phyloP scores from a whole-genome alignment of 2,888 invertebrate genomes.

The Sclerodermus sp. region DNA sequence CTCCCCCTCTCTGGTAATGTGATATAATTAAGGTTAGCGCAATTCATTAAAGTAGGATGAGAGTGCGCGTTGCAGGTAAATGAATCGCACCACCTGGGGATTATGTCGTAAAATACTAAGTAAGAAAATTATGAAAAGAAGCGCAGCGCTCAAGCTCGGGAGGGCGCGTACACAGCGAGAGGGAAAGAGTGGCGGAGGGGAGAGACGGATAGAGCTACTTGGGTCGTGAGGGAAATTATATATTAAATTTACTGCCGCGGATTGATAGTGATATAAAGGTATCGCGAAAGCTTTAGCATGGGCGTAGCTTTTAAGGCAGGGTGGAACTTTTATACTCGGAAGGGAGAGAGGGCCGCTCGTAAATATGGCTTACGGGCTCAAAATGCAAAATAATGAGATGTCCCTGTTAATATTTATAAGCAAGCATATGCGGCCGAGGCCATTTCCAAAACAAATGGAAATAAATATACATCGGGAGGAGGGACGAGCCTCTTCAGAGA shows the following conservation, averaged over 20 bases:
- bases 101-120: constrained; percentile 16
- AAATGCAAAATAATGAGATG: constrained; percentile 47
- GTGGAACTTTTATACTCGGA: constrained; percentile 33
- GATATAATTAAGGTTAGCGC: neutral
- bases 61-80: constrained; percentile 14
- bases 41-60: constrained; percentile 11
- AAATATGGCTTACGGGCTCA: constrained; percentile 47
- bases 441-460: constrained; percentile 22
- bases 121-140: constrained; percentile 21
- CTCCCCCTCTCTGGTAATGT: neutral
- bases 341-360: constrained; percentile 29
- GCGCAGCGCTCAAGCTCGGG: constrained; percentile 8
- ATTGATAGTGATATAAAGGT: constrained; percentile 26
- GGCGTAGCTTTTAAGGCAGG: constrained; percentile 7
- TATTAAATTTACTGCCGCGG: constrained; percentile 18
- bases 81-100: constrained; percentile 19
- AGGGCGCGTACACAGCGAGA: no score
- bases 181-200: constrained; percentile 3
- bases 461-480: constrained; percentile 2
- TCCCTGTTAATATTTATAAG: constrained; percentile 46
- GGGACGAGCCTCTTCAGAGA: constrained; percentile 7
- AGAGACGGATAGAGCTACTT: constrained; percentile 1
- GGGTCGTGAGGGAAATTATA: constrained; percentile 10
- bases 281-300: constrained; percentile 10
- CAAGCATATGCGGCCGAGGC: constrained; percentile 21